Evolutionary conservation across 1,140 invertebrate species (phyloP).

Genomic region (Semibalanus balanoides): DNA sequence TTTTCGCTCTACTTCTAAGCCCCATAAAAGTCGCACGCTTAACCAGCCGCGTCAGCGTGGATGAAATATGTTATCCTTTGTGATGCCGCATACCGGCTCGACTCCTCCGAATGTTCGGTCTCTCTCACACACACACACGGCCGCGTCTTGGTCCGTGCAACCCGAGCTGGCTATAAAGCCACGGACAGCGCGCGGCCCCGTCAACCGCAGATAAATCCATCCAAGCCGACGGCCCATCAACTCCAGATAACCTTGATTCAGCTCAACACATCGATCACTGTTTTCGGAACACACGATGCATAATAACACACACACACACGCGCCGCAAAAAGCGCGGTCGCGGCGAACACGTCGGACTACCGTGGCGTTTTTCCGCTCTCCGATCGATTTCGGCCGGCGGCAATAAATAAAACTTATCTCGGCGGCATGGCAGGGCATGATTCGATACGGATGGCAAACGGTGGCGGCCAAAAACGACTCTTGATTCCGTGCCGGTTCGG

Average conservation of each 20-base stretch:
- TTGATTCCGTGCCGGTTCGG: too few species aligned
- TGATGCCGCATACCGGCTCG: too few species aligned
- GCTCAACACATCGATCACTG: background rate
- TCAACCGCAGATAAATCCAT: background rate
- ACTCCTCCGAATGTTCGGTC: too few species aligned
- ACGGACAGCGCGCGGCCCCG: too few species aligned
- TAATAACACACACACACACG: background rate
- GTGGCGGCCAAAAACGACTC: background rate
- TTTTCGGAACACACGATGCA: background rate
- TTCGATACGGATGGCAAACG: background rate
- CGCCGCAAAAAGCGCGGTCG: background rate
- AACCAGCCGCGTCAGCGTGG: too few species aligned
- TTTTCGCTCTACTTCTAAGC: too few species aligned
- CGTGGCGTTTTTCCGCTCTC: background rate
- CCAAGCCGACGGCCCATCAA: background rate
- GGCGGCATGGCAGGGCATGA: background rate
- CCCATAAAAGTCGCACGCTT: too few species aligned
- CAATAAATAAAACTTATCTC: slow-evolving; percentile 1
- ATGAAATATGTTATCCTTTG: too few species aligned
- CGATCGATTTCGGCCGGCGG: background rate
- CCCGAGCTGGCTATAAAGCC: too few species aligned
- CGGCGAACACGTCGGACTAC: background rate
- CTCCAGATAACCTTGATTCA: background rate
- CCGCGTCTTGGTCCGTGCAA: too few species aligned
- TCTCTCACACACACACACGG: too few species aligned